Evolutionary conservation across 2,797 vertebrate genomes (phyloP), one percentile per base, ranked within the genome.

Genomic region (Atherinosoma microstoma): DNA sequence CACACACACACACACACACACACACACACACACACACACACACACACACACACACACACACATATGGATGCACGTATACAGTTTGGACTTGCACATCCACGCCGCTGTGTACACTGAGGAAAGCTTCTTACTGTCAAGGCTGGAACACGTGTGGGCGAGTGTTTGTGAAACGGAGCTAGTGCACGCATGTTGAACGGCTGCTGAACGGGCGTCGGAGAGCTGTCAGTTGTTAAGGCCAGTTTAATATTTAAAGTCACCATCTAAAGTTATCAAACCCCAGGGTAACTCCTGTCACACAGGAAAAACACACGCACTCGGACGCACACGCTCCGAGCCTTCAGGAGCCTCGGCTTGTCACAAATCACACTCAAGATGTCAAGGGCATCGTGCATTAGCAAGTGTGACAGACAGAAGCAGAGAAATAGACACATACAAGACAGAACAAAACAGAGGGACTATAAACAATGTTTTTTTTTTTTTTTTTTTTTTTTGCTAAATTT

Each of bases 171-270:
- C 56, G 1, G 79, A 73, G 83, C 76, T 70, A 0, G 64, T n/a
- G 57, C 79, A 78, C 22, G 84, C 85, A 79, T 88, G 86, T 86
- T 85, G 80, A 85, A 84, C 76, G 76, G 72, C 74, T 83, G 84
- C 73, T 87, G 74, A 87, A 82, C 64, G 83, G 76, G 68, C 84
- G 87, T 88, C 86, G 73, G 84, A 86, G 83, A 82, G 86, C 89
- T 85, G 89, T 87, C 92, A 83, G 75, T 87, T 79, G 82, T 85
- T 85, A 79, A 85, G 92, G 89, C 86, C 87, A 87, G 86, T 91
- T 94, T 86, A 94, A 93, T 94, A 93, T 94, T 93, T 93, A 87
- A 92, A 91, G 81, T 84, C 42, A 56, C 74, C 79, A 70, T 89
- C 88, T 78, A 82, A 90, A 89, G 88, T 87, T 85, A 83, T 87